Conservation (phyloP, 2,888 invertebrate genomes). For the Sabatieria punctata region DNA sequence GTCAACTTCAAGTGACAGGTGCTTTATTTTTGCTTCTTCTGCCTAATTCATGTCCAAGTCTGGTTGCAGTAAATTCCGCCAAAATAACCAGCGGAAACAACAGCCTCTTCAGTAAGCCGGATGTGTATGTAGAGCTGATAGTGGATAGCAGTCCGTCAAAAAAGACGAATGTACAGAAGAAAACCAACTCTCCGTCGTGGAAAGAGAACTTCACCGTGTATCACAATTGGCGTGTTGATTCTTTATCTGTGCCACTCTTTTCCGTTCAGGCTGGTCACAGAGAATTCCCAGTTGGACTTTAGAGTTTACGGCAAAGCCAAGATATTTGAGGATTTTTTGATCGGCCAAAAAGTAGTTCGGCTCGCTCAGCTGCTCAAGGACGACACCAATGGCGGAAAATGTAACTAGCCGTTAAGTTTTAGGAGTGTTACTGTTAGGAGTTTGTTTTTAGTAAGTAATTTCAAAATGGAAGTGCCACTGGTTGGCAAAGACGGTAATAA, state of each 20-base stretch:
- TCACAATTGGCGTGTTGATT: background rate
- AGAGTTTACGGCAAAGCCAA: conserved; percentile 22
- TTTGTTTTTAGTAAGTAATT: conserved; percentile 7
- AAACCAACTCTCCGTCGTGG: conserved; percentile 25
- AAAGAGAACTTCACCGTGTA: conserved; percentile 16
- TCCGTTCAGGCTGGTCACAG: conserved; percentile 10
- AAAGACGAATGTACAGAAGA: conserved; percentile 24
- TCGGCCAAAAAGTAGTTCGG: conserved; percentile 22
- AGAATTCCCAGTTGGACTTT: conserved; percentile 9
- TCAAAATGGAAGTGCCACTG: conserved; percentile 13
- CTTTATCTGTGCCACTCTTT: background rate
- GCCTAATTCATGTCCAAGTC: background rate
- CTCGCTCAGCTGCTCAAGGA: conserved; percentile 21
- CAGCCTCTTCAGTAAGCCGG: conserved; percentile 15
- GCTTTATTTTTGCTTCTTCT: background rate
- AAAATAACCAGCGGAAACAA: conserved; percentile 15
- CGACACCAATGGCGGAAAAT: conserved; percentile 4
- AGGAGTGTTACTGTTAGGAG: background rate
- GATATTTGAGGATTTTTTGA: conserved; percentile 24
- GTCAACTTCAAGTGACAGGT: background rate
- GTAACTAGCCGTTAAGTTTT: conserved; percentile 3
- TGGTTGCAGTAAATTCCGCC: conserved; percentile 17
- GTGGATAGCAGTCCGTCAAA: conserved; percentile 19
- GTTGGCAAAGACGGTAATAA: conserved; percentile 16
- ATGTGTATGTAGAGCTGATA: conserved; percentile 24